phyloP scores from a whole-genome alignment of 2,797 vertebrate genomes.

The Parotocinclus haroldoi region DNA sequence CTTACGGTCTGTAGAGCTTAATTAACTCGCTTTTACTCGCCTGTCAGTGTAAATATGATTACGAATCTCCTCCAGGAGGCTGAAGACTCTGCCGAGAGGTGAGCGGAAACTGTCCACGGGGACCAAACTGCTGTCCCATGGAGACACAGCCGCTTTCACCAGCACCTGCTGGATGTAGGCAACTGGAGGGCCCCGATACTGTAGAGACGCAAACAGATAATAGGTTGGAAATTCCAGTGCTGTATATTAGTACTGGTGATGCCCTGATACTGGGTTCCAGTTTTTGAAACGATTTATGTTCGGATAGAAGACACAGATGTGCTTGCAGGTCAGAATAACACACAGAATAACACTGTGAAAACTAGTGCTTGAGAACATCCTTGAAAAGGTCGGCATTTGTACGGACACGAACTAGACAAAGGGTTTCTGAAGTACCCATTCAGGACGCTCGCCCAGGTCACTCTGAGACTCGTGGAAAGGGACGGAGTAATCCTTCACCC shows the following conservation, averaged over 20 bases:
- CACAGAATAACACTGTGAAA: too few species aligned
- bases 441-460: constrained; percentile 77
- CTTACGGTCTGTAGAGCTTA: too few species aligned
- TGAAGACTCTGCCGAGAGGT: constrained; percentile 85
- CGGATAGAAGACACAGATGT: too few species aligned
- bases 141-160: constrained; percentile 91
- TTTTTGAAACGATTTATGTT: too few species aligned
- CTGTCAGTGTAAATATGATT: constrained; percentile 88
- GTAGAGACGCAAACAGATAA: not conserved
- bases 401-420: not conserved
- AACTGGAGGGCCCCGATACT: constrained; percentile 90
- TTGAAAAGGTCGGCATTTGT: too few species aligned
- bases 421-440: constrained; percentile 80
- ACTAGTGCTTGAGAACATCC: too few species aligned
- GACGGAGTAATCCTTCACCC: constrained; percentile 81
- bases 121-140: constrained; percentile 90
- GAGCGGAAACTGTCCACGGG: constrained; percentile 90
- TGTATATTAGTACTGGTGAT: too few species aligned
- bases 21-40: too few species aligned
- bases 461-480: constrained; percentile 70
- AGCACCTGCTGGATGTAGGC: constrained; percentile 96
- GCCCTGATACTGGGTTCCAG: too few species aligned
- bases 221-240: too few species aligned
- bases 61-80: constrained; percentile 90
- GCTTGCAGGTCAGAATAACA: too few species aligned